Base-by-base conservation (phyloP, 2,797 vertebrate species). In the Gastrophryne carolinensis region DNA sequence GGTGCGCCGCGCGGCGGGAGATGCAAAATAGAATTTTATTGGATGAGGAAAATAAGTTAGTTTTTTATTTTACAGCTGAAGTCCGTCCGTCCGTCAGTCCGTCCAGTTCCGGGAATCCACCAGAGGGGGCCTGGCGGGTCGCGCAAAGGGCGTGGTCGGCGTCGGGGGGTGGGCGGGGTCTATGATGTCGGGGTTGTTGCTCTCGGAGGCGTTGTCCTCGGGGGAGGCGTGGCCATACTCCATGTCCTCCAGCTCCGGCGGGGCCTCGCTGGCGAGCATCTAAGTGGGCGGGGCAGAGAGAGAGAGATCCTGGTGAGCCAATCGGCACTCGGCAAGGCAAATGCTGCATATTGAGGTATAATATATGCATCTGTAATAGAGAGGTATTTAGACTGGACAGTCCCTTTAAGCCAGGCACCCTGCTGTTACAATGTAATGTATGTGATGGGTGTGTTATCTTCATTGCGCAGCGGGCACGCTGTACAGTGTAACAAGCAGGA, bases 231-330 rank as follows among this genome's bases (percentile, higher is more conserved):
- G 87, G 78, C 85, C 91, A 84, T 89, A 87, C 83, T 95, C 93
- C 93, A 90, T 94, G 87, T 92, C 94, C 87, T 98, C 95, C 84
- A 93, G 89, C 80, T 94, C 93, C 80, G 95, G 94, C 95, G 95
- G 96, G 93, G 98, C 94, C 88, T 94, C 94, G 87, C 91, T 92
- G 78, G 98, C 90, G 84, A 99, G 93, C 82, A 94, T 94, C 97
- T 99, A 35, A 3, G 44, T 26, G 9, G 21, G 52, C 5, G 7
- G 13, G 3, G 21, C 21, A 27, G 52, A 27, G 23, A 9, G 21
- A 26, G 13, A 13, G 13, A 27, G 26, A 5, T 19, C 7, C 2
- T 9, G 49, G 44, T 5, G 1, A 15, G 13, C 10, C 13, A 49
- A 15, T 5, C 1, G n/a, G n/a, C n/a, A n/a, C n/a, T n/a, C n/a